Evolutionary conservation across 2,113 vertebrate genomes (phyloP).

Genomic region (Spilogale gracilis): DNA sequence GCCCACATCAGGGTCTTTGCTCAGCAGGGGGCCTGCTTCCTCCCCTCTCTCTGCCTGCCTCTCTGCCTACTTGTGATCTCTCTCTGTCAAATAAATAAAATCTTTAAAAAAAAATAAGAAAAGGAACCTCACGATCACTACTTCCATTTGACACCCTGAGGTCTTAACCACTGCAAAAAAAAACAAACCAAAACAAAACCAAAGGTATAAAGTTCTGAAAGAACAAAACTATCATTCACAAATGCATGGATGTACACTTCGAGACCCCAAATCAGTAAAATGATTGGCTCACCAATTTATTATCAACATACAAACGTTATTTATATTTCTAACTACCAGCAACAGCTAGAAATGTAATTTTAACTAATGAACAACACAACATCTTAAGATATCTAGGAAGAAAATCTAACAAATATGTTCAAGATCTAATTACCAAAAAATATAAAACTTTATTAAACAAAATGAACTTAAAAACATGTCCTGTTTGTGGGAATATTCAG

Average conservation of each 20-base stretch:
- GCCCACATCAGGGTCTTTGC: too few species aligned
- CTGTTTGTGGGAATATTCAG: background rate
- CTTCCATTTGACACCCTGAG: background rate
- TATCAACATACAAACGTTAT: background rate
- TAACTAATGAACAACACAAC: background rate
- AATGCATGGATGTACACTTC: background rate
- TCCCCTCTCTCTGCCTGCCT: too few species aligned
- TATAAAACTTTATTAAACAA: constrained; percentile 15
- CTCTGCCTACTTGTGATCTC: too few species aligned
- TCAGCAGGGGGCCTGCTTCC: too few species aligned
- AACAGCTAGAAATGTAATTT: background rate
- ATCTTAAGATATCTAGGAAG: background rate
- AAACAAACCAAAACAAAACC: background rate
- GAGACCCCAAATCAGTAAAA: constrained; percentile 36
- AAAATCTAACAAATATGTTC: background rate
- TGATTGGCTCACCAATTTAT: constrained; percentile 3
- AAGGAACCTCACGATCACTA: background rate
- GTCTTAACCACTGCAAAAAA: background rate
- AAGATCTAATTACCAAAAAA: constrained; percentile 1
- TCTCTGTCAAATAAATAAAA: too few species aligned
- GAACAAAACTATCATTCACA: constrained; percentile 28
- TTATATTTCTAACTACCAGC: constrained; percentile 46
- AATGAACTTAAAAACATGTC: background rate
- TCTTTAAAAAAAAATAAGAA: background rate
- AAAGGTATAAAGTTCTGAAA: background rate